Percentiles rank a stretch among this genome's conserved stretches.
Conservation (phyloP, 2,113 vertebrate genomes). For the Baryphthengus martii region DNA sequence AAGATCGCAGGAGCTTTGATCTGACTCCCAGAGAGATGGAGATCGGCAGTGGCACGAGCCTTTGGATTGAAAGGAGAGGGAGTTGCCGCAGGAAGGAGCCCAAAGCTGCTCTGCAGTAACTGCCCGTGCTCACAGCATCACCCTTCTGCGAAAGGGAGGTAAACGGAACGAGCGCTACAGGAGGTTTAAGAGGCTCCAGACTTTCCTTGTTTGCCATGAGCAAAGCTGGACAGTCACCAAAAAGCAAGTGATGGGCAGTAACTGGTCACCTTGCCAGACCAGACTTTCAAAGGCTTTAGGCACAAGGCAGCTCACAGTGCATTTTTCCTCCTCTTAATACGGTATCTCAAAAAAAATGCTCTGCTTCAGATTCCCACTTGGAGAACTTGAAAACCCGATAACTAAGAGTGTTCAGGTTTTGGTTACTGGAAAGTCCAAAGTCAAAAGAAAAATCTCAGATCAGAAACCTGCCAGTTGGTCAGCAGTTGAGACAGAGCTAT, state of each 20-base stretch:
- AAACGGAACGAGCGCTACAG: fast-evolving
- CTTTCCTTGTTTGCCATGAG: background rate
- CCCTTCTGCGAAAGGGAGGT: background rate
- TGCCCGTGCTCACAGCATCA: fast-evolving
- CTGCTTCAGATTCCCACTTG: background rate
- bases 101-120: background rate
- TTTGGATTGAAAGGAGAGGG: background rate
- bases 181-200: background rate
- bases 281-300: background rate
- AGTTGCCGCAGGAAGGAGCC: background rate
- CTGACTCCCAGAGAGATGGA: fast-evolving
- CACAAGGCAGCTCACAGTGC: background rate
- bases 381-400: background rate
- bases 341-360: background rate
- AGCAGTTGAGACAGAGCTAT: background rate
- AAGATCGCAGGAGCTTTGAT: background rate
- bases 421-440: background rate
- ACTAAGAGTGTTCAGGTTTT: background rate
- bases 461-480: background rate
- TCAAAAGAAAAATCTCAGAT: background rate
- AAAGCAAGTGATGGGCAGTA: background rate
- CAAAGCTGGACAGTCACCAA: background rate
- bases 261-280: background rate
- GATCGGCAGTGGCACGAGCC: fast-evolving
- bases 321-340: background rate